Conservation (phyloP, 2,113 vertebrate genomes). For the Microcebus murinus region DNA sequence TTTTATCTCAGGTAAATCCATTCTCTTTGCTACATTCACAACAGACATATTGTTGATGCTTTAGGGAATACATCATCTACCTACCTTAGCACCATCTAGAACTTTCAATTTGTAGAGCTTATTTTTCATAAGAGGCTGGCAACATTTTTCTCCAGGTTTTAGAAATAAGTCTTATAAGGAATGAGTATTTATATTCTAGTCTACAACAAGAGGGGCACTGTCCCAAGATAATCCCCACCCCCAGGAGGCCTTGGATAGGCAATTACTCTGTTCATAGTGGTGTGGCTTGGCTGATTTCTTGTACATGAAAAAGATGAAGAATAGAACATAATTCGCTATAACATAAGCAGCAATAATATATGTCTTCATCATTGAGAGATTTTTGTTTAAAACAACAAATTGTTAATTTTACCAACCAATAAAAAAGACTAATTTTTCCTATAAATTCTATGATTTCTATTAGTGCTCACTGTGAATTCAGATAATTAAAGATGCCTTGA, state of each 20-base stretch:
- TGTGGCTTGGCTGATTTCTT: neutral
- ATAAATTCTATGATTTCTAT: neutral
- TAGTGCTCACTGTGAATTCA: neutral
- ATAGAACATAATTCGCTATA: neutral
- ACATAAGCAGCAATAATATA: neutral
- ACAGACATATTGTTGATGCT: neutral
- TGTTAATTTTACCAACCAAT: neutral
- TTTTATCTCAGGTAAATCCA: neutral
- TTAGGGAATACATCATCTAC: neutral
- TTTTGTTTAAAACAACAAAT: neutral
- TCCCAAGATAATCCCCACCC: neutral
- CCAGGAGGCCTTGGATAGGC: neutral
- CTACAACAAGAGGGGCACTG: neutral
- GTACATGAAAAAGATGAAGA: neutral
- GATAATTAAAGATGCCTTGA: neutral
- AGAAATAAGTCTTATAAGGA: neutral
- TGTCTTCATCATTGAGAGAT: neutral
- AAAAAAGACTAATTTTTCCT: neutral
- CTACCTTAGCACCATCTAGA: slow-evolving; percentile 38
- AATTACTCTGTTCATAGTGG: neutral
- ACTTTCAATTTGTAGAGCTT: neutral
- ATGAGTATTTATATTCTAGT: slow-evolving; percentile 37
- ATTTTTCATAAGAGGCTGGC: neutral
- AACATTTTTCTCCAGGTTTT: neutral
- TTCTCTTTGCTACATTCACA: neutral